Base-by-base conservation (phyloP, 2,113 vertebrate genomes). In the Crotalus tigris region DNA sequence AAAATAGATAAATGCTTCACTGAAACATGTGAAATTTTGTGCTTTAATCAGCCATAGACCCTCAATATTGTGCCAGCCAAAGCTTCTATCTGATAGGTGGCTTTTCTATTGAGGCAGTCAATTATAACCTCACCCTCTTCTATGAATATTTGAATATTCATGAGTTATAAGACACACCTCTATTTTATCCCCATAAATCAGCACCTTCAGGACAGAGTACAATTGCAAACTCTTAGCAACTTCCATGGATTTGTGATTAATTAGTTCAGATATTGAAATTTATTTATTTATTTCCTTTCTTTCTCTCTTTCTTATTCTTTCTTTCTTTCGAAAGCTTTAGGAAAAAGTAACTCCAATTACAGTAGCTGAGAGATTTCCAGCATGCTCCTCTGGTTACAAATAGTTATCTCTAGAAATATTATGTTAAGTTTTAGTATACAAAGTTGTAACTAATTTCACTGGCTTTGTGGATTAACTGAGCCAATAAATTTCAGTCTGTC, bases 381-480 rank as follows among this genome's bases (percentile, higher is more conserved):
- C 93, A 96, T 94, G 2, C 95, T 94, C 94, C 88, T 39, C 93
- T 3, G 87, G 95, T 93, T 93, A 1, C 91, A 94, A 96, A 95
- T 95, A 96, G 93, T 93, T 53, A 92, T 90, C 96, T 91, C 95
- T 95, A 95, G 94, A 96, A 96, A 97, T 96, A 96, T 97, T 97
- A 95, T 97, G 96, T 96, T 97, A 94, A 96, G 96, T 97, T 97
- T 96, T 97, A 95, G 96, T 96, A 96, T 93, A 96, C 95, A 87
- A 97, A 95, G 21, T 93, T 88, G 21, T 96, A 96, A 97, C 96
- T 97, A 97, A 97, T 97, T 97, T 96, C 95, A 94, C 90, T 92
- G 90, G 92, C 96, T 51, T 95, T 89, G 92, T 96, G 95, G 97
- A 96, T 97, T 96, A 97, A 94, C 94, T 21, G 87, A n/a, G 94